These are phyloP conservation scores for Dorcus parallelipipedus DNA, from an alignment of 2,888 invertebrate genomes.

Conservation along the genomic window DNA sequence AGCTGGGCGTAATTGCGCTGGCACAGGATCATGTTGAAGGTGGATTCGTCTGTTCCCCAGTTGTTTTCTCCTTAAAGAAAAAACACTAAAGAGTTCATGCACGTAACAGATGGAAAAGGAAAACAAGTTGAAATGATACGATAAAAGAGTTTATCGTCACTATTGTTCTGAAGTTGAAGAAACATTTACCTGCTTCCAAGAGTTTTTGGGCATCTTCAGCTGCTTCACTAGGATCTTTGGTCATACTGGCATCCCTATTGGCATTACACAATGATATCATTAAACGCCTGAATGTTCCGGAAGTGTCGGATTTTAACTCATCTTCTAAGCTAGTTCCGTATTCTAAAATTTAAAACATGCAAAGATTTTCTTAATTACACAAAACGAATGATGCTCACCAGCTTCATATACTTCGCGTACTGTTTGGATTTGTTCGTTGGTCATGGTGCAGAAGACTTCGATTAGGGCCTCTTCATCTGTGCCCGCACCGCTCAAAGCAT, in stretches of 20 bases:
- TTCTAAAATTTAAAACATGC: conserved; percentile 64
- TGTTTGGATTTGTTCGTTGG: conserved; percentile 77
- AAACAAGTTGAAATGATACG: neutral
- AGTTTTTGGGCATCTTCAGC: conserved; percentile 78
- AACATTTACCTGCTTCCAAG: conserved; percentile 62
- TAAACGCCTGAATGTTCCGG: conserved; percentile 85
- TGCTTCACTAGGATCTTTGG: conserved; percentile 68
- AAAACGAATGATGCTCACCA: conserved; percentile 58
- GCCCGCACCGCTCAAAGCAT: conserved; percentile 89
- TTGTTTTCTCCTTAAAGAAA: conserved; percentile 50
- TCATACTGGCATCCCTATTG: conserved; percentile 75
- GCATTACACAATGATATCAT: conserved; percentile 84
- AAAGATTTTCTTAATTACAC: conserved; percentile 61
- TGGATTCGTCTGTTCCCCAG: conserved; percentile 80
- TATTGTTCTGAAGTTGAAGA: too few species aligned
- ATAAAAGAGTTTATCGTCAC: too few species aligned
- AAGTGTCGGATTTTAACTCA: conserved; percentile 82
- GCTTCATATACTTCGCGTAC: conserved; percentile 75
- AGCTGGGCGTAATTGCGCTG: conserved; percentile 69
- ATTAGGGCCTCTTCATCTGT: conserved; percentile 86
- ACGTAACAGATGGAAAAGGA: neutral
- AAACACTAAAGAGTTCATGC: neutral
- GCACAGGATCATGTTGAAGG: conserved; percentile 78
- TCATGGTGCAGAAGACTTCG: conserved; percentile 83
- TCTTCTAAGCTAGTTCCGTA: conserved; percentile 72